A percentile compares a stretch with the other conserved stretches of the same genome.
These are phyloP conservation scores for Drosophila aldrichi DNA, from an alignment of 2,888 invertebrate species.

Conservation along the genomic window DNA sequence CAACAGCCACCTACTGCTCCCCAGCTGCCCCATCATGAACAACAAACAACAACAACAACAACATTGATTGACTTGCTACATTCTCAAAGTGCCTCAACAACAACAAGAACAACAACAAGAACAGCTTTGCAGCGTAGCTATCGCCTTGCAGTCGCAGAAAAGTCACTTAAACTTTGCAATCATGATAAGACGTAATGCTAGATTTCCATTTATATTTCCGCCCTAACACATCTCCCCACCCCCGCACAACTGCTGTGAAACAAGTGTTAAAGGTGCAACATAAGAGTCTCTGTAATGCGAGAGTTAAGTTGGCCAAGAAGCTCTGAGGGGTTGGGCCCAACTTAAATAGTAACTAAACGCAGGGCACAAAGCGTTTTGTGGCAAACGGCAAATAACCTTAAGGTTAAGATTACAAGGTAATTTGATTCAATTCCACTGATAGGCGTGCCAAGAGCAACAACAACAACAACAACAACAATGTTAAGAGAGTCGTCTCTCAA, in stretches of 20 bases:
- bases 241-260: slow-evolving; percentile 9
- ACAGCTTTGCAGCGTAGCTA: slow-evolving; percentile 32
- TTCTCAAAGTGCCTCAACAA: slow-evolving; percentile 48
- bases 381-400: slow-evolving; percentile 83
- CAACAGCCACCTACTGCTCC: not conserved
- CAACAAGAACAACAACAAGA: slow-evolving; percentile 26
- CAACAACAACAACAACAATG: slow-evolving; percentile 48
- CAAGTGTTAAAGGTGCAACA: slow-evolving; percentile 73
- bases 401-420: slow-evolving; percentile 85
- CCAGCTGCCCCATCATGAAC: not conserved
- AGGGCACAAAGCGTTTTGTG: slow-evolving; percentile 73
- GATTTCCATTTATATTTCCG: slow-evolving; percentile 81
- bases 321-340: slow-evolving; percentile 19
- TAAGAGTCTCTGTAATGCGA: slow-evolving; percentile 40
- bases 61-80: slow-evolving; percentile 73
- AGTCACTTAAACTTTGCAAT: slow-evolving; percentile 84
- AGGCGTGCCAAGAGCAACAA: slow-evolving; percentile 76
- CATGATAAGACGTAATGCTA: slow-evolving; percentile 80
- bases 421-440: slow-evolving; percentile 86
- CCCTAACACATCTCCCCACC: not conserved
- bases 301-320: slow-evolving; percentile 31
- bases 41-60: not conserved
- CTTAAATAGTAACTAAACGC: slow-evolving; percentile 79
- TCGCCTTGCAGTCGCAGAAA: slow-evolving; percentile 75
- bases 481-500: slow-evolving; percentile 1